phyloP scores from a whole-genome alignment of 2,113 vertebrate genomes.

The Pan troglodytes region DNA sequence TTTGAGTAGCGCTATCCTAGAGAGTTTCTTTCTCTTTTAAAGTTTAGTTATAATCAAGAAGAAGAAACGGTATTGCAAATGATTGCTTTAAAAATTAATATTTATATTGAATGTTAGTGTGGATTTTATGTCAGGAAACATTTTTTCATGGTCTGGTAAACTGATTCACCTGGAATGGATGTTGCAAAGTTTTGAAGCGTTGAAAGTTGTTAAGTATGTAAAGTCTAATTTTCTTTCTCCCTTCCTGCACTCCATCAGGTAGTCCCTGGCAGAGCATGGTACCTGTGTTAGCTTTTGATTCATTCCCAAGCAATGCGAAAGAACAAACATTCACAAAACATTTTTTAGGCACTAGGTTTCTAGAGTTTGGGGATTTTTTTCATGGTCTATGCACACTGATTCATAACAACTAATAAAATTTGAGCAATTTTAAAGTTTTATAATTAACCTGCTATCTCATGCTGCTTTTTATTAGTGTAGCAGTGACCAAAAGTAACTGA shows the following conservation, averaged over 20 bases:
- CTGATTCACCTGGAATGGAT: neutral
- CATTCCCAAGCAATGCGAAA: neutral
- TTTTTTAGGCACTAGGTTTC: neutral
- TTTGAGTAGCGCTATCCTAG: neutral
- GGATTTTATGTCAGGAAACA: neutral
- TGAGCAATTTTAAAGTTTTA: neutral
- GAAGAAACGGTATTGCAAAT: neutral
- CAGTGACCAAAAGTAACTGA: neutral
- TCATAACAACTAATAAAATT: neutral
- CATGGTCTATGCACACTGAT: neutral
- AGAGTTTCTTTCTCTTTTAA: neutral
- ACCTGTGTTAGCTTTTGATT: neutral
- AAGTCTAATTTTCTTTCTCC: neutral
- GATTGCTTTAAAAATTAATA: conserved; percentile 19
- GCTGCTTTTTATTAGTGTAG: neutral
- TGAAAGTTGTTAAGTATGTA: neutral
- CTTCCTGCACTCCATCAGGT: neutral
- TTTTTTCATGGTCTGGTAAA: neutral
- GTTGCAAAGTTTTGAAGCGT: neutral
- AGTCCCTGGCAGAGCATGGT: neutral
- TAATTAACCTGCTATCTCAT: neutral
- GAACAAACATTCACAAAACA: neutral
- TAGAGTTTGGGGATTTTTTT: neutral
- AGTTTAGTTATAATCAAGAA: conserved; percentile 12
- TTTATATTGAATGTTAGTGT: neutral